Evolutionary conservation across 2,113 vertebrate species (phyloP), one percentile per base, ranked within the genome.

Genomic region (Centropristis striata): DNA sequence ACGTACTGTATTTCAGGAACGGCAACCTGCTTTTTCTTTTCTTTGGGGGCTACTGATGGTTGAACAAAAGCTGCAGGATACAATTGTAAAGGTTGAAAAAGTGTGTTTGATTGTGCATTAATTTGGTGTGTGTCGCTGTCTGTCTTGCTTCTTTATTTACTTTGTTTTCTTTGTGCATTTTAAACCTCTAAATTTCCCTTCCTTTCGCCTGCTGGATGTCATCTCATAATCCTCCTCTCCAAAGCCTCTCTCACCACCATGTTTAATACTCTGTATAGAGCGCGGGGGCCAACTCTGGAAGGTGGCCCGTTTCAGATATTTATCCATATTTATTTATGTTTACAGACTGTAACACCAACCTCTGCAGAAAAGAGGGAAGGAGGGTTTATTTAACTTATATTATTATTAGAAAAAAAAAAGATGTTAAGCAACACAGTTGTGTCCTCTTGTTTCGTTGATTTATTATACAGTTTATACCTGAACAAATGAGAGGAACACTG

Each of bases 261-360:
- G 39, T 65, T 86, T 53, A 70, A 74, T 58, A 69, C 60, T 78
- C 60, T 85, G 73, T 78, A 63, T 39, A 57, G 64, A 81, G 59
- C 73, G 21, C 49, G 2, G 81, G 78, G 81, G 78, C 73, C 41
- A 5, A 78, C 78, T 81, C 72, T 81, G 85, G 80, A 71, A 85
- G 77, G 59, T 58, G 63, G 63, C 63, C 75, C 32, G 32, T 9
- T 32, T 83, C 71, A 71, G 7, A 70, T 90, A 91, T 86, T 79
- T 87, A 87, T 90, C 80, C 61, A 47, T 90, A 85, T 90, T 87
- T 92, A 92, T 92, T 89, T 88, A 27, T 76, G 84, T 85, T 90
- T 67, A 80, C 61, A 81, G 66, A 81, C 67, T 77, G 53, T 36
- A 28, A 72, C 14, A 27, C 21, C 13, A 67, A 59, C 54, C 75